Percentiles rank a stretch among this genome's conserved stretches.
Conservation (phyloP, 2,797 vertebrate genomes). For the Enteromius radiatus region DNA sequence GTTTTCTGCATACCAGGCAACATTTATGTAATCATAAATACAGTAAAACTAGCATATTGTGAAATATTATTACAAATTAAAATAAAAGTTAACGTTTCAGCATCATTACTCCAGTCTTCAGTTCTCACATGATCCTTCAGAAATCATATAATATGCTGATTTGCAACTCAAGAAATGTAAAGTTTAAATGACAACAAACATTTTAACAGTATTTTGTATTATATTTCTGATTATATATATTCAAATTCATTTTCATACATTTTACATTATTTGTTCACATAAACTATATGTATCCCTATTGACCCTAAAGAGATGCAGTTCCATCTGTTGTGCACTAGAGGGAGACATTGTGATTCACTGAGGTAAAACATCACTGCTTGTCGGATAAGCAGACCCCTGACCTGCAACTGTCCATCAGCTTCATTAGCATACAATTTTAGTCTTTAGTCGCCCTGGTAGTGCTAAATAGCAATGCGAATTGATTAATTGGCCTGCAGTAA, state of each 20-base stretch:
- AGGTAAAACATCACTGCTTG: background rate
- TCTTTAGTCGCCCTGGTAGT: background rate
- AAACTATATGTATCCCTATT: background rate
- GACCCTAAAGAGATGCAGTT: background rate
- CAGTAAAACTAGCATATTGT: background rate
- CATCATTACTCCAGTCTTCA: background rate
- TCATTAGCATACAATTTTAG: slow-evolving; percentile 15
- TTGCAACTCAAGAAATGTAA: background rate
- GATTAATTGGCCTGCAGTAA: background rate
- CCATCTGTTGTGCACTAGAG: slow-evolving; percentile 31
- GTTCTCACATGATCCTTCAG: background rate
- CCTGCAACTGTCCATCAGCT: background rate
- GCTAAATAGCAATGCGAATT: slow-evolving; percentile 8
- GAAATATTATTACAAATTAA: background rate
- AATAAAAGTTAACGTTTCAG: background rate
- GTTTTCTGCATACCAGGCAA: background rate
- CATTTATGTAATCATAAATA: background rate
- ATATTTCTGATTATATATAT: background rate
- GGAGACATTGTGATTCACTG: slow-evolving; percentile 17
- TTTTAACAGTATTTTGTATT: background rate
- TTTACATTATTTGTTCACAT: background rate
- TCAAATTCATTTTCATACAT: background rate
- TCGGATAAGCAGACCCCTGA: background rate
- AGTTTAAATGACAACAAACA: background rate
- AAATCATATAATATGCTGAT: background rate